Evolutionary conservation across 1,140 invertebrate genomes (phyloP).

Genomic region (Linepithema humile): DNA sequence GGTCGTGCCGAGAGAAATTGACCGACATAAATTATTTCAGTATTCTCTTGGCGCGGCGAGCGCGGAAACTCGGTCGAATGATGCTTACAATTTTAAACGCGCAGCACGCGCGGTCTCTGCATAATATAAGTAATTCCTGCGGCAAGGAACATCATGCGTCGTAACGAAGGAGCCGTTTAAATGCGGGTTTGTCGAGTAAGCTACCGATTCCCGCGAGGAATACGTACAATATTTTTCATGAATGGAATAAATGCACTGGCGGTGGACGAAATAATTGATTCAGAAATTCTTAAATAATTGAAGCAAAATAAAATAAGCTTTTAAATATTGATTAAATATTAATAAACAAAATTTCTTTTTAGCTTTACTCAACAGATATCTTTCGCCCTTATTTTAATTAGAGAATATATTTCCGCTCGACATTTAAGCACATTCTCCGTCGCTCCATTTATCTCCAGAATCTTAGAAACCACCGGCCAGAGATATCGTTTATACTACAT

Average conservation of each 20-base stretch:
- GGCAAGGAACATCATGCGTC: slow-evolving; percentile 42
- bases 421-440: slow-evolving; percentile 42
- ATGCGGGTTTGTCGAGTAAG: slow-evolving; percentile 11
- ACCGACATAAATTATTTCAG: slow-evolving; percentile 73
- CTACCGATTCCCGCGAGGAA: not conserved
- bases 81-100: slow-evolving; percentile 63
- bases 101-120: slow-evolving; percentile 33
- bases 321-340: not conserved
- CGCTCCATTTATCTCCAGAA: slow-evolving; percentile 47
- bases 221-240: slow-evolving; percentile 1
- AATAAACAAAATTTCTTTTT: not conserved
- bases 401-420: slow-evolving; percentile 52
- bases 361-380: not conserved
- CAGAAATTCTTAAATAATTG: slow-evolving; percentile 14
- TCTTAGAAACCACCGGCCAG: slow-evolving; percentile 53
- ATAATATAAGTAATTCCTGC: slow-evolving; percentile 54
- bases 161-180: slow-evolving; percentile 39
- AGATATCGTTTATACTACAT: slow-evolving; percentile 56
- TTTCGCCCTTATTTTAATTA: slow-evolving; percentile 2
- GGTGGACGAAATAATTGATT: slow-evolving; percentile 16
- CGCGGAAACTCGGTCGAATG: slow-evolving; percentile 51
- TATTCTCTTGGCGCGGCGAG: slow-evolving; percentile 57
- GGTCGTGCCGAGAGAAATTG: slow-evolving; percentile 66
- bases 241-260: not conserved
- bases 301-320: too few relatives aligned